phyloP scores from a whole-genome alignment of 2,888 invertebrate genomes.

The Lordiphosa fenestrarum region DNA sequence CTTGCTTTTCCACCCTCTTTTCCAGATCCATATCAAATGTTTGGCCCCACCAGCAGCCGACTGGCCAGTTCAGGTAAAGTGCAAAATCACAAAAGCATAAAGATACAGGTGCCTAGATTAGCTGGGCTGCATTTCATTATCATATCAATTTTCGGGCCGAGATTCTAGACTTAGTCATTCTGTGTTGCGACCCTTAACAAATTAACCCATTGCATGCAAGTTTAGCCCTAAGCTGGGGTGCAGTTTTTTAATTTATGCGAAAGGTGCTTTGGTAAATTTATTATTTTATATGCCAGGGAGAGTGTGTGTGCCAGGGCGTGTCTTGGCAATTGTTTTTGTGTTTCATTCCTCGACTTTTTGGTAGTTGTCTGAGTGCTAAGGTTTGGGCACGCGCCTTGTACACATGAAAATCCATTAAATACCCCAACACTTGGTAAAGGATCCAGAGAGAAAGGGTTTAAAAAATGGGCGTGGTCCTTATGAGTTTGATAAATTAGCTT shows the following conservation, averaged over 20 bases:
- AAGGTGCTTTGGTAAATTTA: conserved; percentile 68
- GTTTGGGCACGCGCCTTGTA: conserved; percentile 55
- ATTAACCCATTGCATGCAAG: conserved; percentile 70
- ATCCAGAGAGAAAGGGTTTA: conserved; percentile 41
- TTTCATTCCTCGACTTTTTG: conserved; percentile 35
- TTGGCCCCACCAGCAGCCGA: conserved; percentile 97
- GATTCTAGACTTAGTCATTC: conserved; percentile 62
- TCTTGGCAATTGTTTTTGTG: conserved; percentile 47
- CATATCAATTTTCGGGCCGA: conserved; percentile 70
- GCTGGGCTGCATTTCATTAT: conserved; percentile 64
- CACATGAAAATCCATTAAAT: conserved; percentile 39
- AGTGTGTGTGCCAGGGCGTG: conserved; percentile 48
- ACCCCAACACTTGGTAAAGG: conserved; percentile 16
- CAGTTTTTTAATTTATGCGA: conserved; percentile 66
- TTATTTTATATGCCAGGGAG: conserved; percentile 33
- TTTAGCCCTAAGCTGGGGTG: conserved; percentile 44
- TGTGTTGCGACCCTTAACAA: conserved; percentile 52
- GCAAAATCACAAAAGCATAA: conserved; percentile 66
- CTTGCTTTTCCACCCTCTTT: conserved; percentile 38
- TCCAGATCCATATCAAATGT: conserved; percentile 98
- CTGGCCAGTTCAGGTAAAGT: conserved; percentile 94
- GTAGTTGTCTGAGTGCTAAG: conserved; percentile 34
- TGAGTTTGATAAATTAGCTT: conserved; percentile 33
- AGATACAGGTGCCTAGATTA: conserved; percentile 79
- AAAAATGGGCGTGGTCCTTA: conserved; percentile 46